A percentile compares a stretch with the other conserved stretches of the same genome.
Conservation (phyloP, 2,888 invertebrate genomes). For the Conops quadrifasciatus region DNA sequence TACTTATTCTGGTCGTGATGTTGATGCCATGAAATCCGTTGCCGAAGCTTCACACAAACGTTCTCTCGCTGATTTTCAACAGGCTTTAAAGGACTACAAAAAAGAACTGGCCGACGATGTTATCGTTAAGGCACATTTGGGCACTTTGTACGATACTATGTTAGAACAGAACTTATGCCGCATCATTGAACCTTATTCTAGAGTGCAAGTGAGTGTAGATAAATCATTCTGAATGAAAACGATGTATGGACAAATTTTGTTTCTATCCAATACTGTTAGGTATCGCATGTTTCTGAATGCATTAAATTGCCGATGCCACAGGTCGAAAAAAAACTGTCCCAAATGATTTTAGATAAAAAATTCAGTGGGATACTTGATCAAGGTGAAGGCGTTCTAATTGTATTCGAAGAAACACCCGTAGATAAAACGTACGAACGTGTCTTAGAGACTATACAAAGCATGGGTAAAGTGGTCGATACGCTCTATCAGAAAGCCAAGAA, state of each 20-base stretch:
- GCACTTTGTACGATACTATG: constrained; percentile 97
- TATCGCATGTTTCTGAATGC: constrained; percentile 87
- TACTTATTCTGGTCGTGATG: constrained; percentile 93
- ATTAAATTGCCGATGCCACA: constrained; percentile 89
- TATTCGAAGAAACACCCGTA: constrained; percentile 93
- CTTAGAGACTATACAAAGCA: constrained; percentile 96
- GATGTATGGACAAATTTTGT: constrained; percentile 6
- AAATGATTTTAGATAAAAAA: constrained; percentile 99
- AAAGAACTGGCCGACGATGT: constrained; percentile 93
- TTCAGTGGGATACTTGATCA: constrained; percentile 97
- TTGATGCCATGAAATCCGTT: constrained; percentile 98
- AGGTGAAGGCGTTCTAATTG: constrained; percentile 96
- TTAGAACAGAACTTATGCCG: constrained; percentile 98
- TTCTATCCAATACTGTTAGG: constrained; percentile 57
- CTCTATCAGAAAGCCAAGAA: constrained; percentile 99
- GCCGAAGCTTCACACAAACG: constrained; percentile 96
- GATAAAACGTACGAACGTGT: constrained; percentile 98
- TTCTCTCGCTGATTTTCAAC: constrained; percentile 96
- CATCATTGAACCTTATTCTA: constrained; percentile 98
- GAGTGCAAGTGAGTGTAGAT: constrained; percentile 76
- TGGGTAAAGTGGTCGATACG: constrained; percentile 99
- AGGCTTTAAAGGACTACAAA: constrained; percentile 85
- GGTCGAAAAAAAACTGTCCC: constrained; percentile 98
- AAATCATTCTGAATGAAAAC: no score
- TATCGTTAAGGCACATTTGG: constrained; percentile 96